A percentile compares a stretch with the other conserved stretches of the same genome.
Conservation (phyloP, 2,113 vertebrate species). For the Neoarius graeffei region DNA sequence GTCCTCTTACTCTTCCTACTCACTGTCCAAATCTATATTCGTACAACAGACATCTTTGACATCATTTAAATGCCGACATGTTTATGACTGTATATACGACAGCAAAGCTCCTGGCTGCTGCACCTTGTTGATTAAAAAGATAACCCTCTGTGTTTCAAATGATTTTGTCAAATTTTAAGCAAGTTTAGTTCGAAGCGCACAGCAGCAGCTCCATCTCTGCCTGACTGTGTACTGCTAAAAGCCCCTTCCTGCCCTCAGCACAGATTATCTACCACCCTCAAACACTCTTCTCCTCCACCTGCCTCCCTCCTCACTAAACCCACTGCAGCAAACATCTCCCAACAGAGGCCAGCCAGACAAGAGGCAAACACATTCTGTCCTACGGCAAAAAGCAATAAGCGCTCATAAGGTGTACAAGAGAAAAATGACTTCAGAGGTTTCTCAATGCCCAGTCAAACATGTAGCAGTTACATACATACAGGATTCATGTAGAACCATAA, state of each 20-base stretch:
- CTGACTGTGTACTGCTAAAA: background rate
- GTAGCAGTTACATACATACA: background rate
- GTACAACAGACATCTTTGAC: background rate
- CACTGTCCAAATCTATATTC: no score
- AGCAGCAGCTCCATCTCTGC: background rate
- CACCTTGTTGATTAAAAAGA: background rate
- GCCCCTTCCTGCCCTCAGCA: background rate
- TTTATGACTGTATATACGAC: background rate
- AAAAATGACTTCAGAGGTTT: background rate
- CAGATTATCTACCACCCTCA: background rate
- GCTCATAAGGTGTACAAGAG: background rate
- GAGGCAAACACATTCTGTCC: background rate
- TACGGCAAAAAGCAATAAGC: background rate
- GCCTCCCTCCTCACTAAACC: background rate
- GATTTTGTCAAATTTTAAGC: background rate
- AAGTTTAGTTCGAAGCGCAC: background rate
- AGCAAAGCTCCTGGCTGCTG: background rate
- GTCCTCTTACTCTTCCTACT: background rate
- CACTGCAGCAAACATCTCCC: background rate
- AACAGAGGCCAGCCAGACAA: background rate
- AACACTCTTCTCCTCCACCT: background rate
- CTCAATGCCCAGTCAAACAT: background rate
- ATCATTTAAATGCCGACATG: background rate
- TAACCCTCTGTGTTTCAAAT: background rate
- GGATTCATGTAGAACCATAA: background rate